Conservation (phyloP, 2,797 vertebrate genomes). For the Pterois miles region DNA sequence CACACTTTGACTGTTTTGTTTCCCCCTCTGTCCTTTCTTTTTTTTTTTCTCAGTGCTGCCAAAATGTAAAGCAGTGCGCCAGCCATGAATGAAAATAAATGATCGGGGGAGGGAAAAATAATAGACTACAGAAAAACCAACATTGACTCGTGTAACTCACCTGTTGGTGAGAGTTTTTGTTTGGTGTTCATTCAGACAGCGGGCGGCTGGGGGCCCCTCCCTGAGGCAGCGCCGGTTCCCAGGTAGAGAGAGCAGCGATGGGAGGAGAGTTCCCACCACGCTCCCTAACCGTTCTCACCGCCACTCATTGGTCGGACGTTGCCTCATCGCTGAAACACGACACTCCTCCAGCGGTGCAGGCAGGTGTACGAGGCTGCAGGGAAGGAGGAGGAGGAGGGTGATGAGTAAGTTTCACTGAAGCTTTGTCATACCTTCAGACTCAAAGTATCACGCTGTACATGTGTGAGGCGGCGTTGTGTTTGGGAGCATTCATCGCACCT, state of each 20-base stretch:
- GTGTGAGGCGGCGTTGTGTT: conserved; percentile 8
- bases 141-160: conserved; percentile 86
- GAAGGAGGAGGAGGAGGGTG: conserved; percentile 43
- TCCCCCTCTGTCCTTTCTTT: conserved; percentile 68
- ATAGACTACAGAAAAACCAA: conserved; percentile 71
- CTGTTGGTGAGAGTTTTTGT: conserved; percentile 84
- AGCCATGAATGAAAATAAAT: conserved; percentile 75
- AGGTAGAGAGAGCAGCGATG: conserved; percentile 80
- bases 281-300: conserved; percentile 84
- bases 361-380: conserved; percentile 82
- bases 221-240: conserved; percentile 79
- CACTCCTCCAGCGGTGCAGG: conserved; percentile 63
- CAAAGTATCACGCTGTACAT: conserved; percentile 16
- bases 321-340: conserved; percentile 80
- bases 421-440: conserved; percentile 68
- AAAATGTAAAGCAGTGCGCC: conserved; percentile 81
- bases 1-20: conserved; percentile 85
- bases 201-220: conserved; percentile 77
- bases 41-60: conserved; percentile 70
- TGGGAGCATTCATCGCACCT: conserved; percentile 22
- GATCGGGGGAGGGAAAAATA: conserved; percentile 50
- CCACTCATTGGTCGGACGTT: conserved; percentile 82
- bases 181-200: conserved; percentile 82
- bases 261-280: conserved; percentile 92
- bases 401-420: conserved; percentile 75